These are phyloP conservation scores for Acheta domesticus DNA, from an alignment of 2,888 invertebrate genomes.

Conservation along the genomic window DNA sequence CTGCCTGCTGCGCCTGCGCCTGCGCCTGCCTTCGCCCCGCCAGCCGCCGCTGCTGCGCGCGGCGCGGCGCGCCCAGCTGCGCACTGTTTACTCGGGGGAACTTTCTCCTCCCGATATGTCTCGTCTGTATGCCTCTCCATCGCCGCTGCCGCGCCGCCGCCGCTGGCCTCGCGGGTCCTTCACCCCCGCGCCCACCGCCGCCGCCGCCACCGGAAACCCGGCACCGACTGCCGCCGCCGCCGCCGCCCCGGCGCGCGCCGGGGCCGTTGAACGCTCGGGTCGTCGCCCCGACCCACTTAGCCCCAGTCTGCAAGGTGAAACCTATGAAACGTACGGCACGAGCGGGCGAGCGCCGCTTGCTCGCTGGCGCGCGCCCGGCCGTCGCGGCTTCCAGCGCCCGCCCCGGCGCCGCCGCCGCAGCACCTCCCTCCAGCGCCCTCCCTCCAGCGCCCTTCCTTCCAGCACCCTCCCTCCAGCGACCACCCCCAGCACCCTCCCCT, in stretches of 20 bases:
- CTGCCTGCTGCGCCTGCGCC: no score
- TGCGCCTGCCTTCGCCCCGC: neutral
- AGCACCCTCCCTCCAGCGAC: no score
- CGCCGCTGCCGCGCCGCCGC: neutral
- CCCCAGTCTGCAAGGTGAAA: conserved; percentile 18
- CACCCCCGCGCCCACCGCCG: neutral
- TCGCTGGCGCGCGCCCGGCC: no score
- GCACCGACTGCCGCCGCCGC: no score
- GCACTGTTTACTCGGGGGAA: neutral
- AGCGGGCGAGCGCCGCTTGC: neutral
- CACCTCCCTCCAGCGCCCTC: no score
- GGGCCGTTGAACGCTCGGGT: conserved; percentile 24
- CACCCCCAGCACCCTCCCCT: no score
- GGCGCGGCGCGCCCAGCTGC: neutral
- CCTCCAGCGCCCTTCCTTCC: no score
- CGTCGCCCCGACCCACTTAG: conserved; percentile 31
- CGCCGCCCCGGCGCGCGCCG: no score
- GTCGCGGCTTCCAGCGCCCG: no score
- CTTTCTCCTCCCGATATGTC: conserved; percentile 11
- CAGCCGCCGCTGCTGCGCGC: neutral
- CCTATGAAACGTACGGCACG: conserved; percentile 18
- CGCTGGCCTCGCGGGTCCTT: neutral
- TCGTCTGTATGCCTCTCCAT: neutral
- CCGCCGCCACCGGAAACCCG: neutral
- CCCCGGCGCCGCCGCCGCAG: no score